Percentiles rank a stretch among this genome's conserved stretches.
phyloP scores from a whole-genome alignment of 2,888 invertebrate genomes.

The Carpatolechia fugitivella region DNA sequence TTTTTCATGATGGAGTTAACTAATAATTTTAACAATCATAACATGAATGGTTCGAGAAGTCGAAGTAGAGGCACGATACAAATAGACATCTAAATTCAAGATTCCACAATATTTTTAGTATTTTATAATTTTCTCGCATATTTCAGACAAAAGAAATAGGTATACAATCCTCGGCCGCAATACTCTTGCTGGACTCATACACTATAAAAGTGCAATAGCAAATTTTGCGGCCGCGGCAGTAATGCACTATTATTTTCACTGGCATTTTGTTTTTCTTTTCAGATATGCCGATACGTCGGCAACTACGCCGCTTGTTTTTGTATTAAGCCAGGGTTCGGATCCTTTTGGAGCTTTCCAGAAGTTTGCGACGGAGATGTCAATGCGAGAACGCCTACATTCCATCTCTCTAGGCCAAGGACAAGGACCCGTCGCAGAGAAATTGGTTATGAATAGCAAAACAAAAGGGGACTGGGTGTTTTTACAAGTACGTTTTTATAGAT shows the following conservation, averaged over 20 bases:
- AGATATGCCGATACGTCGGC: slow-evolving; percentile 86
- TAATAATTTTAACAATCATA: too few relatives aligned
- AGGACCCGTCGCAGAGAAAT: slow-evolving; percentile 90
- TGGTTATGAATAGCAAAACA: slow-evolving; percentile 84
- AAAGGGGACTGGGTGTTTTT: slow-evolving; percentile 94
- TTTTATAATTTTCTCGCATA: too few relatives aligned
- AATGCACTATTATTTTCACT: neutral
- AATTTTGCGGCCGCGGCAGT: too few relatives aligned
- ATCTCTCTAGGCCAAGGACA: slow-evolving; percentile 95
- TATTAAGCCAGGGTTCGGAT: slow-evolving; percentile 93
- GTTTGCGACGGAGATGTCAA: slow-evolving; percentile 88
- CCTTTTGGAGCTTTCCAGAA: slow-evolving; percentile 90
- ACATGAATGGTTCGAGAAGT: too few relatives aligned
- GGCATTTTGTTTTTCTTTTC: slow-evolving; percentile 19
- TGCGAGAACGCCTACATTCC: slow-evolving; percentile 83
- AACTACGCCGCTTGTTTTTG: slow-evolving; percentile 89
- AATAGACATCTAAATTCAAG: too few relatives aligned
- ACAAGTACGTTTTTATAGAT: slow-evolving; percentile 86
- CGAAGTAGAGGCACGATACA: too few relatives aligned
- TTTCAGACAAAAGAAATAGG: too few relatives aligned
- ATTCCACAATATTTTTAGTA: too few relatives aligned
- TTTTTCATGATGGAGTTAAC: too few relatives aligned
- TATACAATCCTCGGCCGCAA: too few relatives aligned
- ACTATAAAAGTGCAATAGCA: too few relatives aligned
- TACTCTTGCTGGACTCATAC: too few relatives aligned